phyloP scores from a whole-genome alignment of 2,113 vertebrate species.

The Mobula hypostoma region DNA sequence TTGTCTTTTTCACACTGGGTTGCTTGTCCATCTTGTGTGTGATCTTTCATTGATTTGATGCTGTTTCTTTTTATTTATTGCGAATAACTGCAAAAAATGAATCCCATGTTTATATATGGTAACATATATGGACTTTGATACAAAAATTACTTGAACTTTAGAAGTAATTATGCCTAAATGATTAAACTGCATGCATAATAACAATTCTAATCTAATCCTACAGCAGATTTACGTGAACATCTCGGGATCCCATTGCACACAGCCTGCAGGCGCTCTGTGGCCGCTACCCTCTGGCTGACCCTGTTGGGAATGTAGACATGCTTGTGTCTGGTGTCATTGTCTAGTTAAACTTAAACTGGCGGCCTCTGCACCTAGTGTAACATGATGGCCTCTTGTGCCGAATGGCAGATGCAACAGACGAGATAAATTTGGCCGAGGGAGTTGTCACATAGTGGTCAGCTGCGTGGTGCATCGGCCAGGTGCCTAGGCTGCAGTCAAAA shows the following conservation, averaged over 20 bases:
- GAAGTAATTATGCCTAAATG: no score
- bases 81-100: no score
- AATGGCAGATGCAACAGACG: slow-evolving; percentile 72
- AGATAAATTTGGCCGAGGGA: slow-evolving; percentile 77
- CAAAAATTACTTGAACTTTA: no score
- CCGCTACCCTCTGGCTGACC: slow-evolving; percentile 54
- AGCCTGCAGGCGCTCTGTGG: background rate
- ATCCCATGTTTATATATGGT: no score
- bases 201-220: no score
- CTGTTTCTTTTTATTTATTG: no score
- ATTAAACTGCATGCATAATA: no score
- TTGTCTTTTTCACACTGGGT: no score
- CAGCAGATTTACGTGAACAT: background rate
- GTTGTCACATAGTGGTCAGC: slow-evolving; percentile 79
- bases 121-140: no score
- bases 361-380: slow-evolving; percentile 58
- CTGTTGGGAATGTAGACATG: slow-evolving; percentile 47
- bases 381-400: slow-evolving; percentile 66
- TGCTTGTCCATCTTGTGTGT: no score
- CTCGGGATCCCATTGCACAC: background rate
- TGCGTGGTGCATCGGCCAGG: slow-evolving; percentile 85
- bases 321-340: slow-evolving; percentile 47
- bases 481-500: slow-evolving; percentile 56
- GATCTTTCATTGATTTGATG: no score
- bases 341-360: slow-evolving; percentile 52